A percentile compares a stretch with the other conserved stretches of the same genome.
These are phyloP conservation scores for Drosophila tropicalis DNA, from an alignment of 1,140 invertebrate genomes.

Conservation along the genomic window DNA sequence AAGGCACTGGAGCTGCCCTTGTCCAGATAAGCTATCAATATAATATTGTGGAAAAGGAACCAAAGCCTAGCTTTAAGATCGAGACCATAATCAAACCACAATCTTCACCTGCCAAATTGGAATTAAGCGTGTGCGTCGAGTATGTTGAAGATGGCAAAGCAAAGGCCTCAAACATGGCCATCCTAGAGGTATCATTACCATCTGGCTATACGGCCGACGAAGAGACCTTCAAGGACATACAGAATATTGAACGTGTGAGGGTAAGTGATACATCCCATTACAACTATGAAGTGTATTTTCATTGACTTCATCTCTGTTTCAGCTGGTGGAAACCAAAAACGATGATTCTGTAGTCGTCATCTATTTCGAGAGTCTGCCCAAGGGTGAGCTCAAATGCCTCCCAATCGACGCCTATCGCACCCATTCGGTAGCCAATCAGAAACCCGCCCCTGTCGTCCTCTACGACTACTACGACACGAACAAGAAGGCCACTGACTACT, in stretches of 20 bases:
- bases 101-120: constrained; percentile 88
- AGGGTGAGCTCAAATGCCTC: constrained; percentile 88
- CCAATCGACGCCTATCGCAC: constrained; percentile 92
- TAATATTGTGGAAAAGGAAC: constrained; percentile 91
- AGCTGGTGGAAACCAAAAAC: constrained; percentile 90
- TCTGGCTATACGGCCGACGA: constrained; percentile 88
- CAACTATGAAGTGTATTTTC: neutral
- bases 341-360: constrained; percentile 90
- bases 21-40: constrained; percentile 92
- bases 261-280: constrained; percentile 42
- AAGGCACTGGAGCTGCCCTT: constrained; percentile 90
- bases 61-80: constrained; percentile 92
- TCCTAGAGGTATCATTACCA: constrained; percentile 93
- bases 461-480: constrained; percentile 97
- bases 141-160: constrained; percentile 66
- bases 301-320: neutral
- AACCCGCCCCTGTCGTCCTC: constrained; percentile 91
- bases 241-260: constrained; percentile 62
- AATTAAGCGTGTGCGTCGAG: constrained; percentile 89
- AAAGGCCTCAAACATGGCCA: constrained; percentile 91
- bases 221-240: constrained; percentile 62
- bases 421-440: constrained; percentile 92
- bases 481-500: constrained; percentile 84
- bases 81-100: constrained; percentile 89
- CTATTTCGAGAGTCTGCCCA: constrained; percentile 92